These are phyloP conservation scores for Umimayanthus chanpuru DNA, from an alignment of 92 coral and sea anemone species.

Conservation along the genomic window DNA sequence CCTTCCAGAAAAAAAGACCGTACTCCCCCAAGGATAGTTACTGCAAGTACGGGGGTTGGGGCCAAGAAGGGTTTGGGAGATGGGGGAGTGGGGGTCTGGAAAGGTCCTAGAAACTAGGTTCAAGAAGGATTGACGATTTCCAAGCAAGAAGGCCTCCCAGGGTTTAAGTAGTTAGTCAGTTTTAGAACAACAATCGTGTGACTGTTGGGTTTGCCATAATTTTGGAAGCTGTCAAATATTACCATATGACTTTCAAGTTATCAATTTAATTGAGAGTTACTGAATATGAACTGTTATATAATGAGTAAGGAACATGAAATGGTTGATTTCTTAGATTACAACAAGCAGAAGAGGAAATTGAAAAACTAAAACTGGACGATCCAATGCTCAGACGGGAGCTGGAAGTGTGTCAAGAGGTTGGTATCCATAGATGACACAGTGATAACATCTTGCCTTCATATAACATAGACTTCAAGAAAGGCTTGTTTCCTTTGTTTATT, in stretches of 20 bases:
- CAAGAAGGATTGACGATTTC: too few species aligned
- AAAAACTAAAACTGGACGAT: slow-evolving; percentile 76
- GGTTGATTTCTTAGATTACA: slow-evolving; percentile 57
- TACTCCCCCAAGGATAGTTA: neutral
- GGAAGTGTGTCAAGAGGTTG: slow-evolving; percentile 86
- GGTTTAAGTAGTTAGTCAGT: neutral
- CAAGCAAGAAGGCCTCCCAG: too few species aligned
- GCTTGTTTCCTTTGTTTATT: too few species aligned
- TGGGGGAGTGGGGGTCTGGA: too few species aligned
- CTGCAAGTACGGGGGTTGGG: neutral
- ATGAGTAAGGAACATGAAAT: neutral
- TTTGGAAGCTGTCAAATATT: too few species aligned
- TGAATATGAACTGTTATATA: too few species aligned
- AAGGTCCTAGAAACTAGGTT: too few species aligned
- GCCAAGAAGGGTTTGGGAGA: neutral
- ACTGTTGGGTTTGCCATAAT: neutral
- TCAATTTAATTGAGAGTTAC: too few species aligned
- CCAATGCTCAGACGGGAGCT: slow-evolving; percentile 95
- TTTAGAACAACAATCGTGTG: neutral
- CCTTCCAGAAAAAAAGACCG: neutral
- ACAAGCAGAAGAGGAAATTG: slow-evolving; percentile 92
- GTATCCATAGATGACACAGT: slow-evolving; percentile 1
- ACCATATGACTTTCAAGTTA: neutral
- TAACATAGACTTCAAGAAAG: slow-evolving; percentile 4
- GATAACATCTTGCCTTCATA: too few species aligned